Conservation (phyloP, 2,113 vertebrate genomes). For the Collichthys lucidus region DNA sequence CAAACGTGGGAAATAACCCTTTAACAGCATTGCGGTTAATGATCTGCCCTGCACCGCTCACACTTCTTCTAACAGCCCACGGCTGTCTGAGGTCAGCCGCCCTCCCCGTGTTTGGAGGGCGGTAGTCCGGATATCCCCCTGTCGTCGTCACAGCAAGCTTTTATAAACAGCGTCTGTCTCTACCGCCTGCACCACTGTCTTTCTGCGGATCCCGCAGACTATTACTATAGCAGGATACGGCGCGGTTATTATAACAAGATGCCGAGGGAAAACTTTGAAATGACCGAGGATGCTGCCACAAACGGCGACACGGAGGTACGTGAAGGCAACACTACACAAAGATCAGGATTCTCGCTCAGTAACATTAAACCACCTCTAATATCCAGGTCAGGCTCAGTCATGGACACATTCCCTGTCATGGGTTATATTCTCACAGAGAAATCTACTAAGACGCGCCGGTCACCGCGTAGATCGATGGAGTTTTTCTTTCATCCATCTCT, state of each 20-base stretch:
- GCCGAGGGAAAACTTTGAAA: slow-evolving; percentile 74
- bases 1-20: not conserved
- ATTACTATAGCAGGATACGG: not conserved
- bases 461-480: rapidly evolving
- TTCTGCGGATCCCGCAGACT: not conserved
- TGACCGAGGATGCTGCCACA: slow-evolving; percentile 75
- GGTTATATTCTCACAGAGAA: not conserved
- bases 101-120: slow-evolving; percentile 28
- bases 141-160: slow-evolving; percentile 30
- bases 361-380: not conserved
- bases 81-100: not conserved
- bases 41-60: not conserved
- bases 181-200: not conserved
- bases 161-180: not conserved
- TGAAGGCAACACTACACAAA: slow-evolving; percentile 20
- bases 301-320: slow-evolving; percentile 72
- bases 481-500: not conserved
- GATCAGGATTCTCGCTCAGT: too few species aligned
- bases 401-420: not conserved
- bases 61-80: not conserved
- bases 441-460: too few species aligned
- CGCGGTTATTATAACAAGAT: slow-evolving; percentile 14
- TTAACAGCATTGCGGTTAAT: rapidly evolving
- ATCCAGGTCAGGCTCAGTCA: not conserved
- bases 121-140: slow-evolving; percentile 11